These are phyloP conservation scores for Apis laboriosa DNA, from an alignment of 1,140 invertebrate species.

Conservation along the genomic window DNA sequence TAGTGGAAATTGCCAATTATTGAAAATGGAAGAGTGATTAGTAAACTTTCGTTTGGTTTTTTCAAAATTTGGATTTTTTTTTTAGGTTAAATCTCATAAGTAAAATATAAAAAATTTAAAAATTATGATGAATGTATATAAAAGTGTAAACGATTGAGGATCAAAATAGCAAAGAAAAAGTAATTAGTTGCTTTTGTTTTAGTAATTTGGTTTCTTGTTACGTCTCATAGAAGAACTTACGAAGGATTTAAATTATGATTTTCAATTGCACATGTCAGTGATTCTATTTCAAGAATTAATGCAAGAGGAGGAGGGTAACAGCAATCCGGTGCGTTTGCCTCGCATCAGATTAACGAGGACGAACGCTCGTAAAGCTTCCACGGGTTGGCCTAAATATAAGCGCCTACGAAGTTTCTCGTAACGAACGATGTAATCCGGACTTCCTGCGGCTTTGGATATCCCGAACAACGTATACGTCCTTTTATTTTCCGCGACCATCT, in stretches of 20 bases:
- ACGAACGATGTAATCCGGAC: slow-evolving; percentile 59
- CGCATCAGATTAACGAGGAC: slow-evolving; percentile 73
- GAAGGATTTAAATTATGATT: slow-evolving; percentile 39
- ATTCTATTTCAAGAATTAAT: slow-evolving; percentile 73
- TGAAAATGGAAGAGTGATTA: neutral
- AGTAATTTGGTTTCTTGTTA: too few relatives aligned
- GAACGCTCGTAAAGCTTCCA: slow-evolving; percentile 72
- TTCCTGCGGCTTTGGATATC: slow-evolving; percentile 61
- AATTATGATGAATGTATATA: too few relatives aligned
- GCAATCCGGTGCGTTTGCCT: slow-evolving; percentile 53
- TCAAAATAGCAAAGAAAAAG: too few relatives aligned
- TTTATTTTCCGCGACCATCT: neutral
- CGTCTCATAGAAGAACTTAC: too few relatives aligned
- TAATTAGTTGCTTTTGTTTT: too few relatives aligned
- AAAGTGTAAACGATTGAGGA: too few relatives aligned
- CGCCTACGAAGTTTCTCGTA: slow-evolving; percentile 59
- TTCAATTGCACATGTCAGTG: slow-evolving; percentile 59
- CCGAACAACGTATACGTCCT: neutral
- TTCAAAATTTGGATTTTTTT: too few relatives aligned
- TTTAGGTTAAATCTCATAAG: too few relatives aligned
- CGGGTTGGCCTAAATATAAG: slow-evolving; percentile 77
- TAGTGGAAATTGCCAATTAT: neutral
- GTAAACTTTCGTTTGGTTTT: too few relatives aligned
- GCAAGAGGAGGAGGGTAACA: slow-evolving; percentile 63
- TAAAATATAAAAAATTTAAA: too few relatives aligned